Evolutionary conservation across 2,888 invertebrate species (phyloP).

Genomic region (Eristalinus sepulchralis): DNA sequence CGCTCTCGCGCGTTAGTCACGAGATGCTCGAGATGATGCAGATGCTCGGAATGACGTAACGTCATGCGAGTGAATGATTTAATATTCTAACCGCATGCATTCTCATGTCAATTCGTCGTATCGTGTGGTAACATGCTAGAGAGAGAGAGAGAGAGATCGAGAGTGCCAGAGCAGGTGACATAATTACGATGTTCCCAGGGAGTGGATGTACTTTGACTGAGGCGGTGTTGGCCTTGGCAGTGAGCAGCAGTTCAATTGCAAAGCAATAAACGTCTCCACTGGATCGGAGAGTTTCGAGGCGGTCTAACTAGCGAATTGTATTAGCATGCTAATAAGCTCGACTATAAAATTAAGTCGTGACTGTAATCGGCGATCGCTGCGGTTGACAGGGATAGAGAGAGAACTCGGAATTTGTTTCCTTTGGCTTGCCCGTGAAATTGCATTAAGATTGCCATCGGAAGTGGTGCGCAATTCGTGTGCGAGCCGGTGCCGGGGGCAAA

Average conservation of each 20-base stretch:
- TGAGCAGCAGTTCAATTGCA: slow-evolving; percentile 33
- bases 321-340: slow-evolving; percentile 27
- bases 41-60: neutral
- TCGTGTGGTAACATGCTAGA: neutral
- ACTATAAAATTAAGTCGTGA: slow-evolving; percentile 54
- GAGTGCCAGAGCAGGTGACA: neutral
- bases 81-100: neutral
- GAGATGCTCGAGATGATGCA: too few relatives aligned
- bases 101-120: neutral
- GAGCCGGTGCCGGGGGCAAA: neutral
- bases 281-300: slow-evolving; percentile 13
- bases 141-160: neutral
- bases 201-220: neutral
- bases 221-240: slow-evolving; percentile 40
- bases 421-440: neutral
- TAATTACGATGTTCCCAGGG: neutral
- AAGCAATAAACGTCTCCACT: slow-evolving; percentile 1
- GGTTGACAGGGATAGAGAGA: neutral
- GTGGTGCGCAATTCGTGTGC: slow-evolving; percentile 38
- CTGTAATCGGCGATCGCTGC: slow-evolving; percentile 29
- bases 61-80: neutral
- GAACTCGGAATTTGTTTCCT: neutral
- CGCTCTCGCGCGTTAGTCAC: neutral
- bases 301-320: slow-evolving; percentile 12
- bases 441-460: neutral